phyloP scores from a whole-genome alignment of 2,888 invertebrate species.

The Didymodactylos carnosus region DNA sequence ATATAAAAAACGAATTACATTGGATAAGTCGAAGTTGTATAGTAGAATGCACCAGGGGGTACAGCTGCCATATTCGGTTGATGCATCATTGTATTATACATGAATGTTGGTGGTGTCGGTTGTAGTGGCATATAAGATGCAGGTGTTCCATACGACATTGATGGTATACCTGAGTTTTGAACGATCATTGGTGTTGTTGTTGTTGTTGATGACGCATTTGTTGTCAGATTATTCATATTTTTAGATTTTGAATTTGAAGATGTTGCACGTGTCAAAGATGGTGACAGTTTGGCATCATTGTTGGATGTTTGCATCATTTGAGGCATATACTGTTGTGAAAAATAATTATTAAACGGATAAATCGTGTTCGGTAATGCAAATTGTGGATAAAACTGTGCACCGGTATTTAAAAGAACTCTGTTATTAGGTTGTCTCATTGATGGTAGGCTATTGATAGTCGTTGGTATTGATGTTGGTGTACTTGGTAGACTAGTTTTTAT shows the following conservation, averaged over 20 bases:
- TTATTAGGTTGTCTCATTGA: not conserved
- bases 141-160: too few species aligned
- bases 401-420: too few species aligned
- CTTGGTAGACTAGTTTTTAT: not conserved
- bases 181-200: not conserved
- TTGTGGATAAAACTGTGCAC: not conserved
- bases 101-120: not conserved
- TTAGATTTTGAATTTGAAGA: not conserved
- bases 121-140: not conserved
- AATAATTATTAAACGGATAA: too few species aligned
- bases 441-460: not conserved
- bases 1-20: not conserved
- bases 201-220: not conserved
- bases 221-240: not conserved
- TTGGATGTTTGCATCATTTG: too few species aligned
- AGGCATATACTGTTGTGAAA: not conserved
- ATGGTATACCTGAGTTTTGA: too few species aligned
- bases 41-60: not conserved
- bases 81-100: not conserved
- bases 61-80: not conserved
- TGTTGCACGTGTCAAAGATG: not conserved
- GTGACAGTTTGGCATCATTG: too few species aligned
- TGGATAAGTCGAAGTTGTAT: not conserved
- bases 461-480: not conserved
- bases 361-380: not conserved